Conservation (phyloP, 2,113 vertebrate genomes). For the Fulica atra region DNA sequence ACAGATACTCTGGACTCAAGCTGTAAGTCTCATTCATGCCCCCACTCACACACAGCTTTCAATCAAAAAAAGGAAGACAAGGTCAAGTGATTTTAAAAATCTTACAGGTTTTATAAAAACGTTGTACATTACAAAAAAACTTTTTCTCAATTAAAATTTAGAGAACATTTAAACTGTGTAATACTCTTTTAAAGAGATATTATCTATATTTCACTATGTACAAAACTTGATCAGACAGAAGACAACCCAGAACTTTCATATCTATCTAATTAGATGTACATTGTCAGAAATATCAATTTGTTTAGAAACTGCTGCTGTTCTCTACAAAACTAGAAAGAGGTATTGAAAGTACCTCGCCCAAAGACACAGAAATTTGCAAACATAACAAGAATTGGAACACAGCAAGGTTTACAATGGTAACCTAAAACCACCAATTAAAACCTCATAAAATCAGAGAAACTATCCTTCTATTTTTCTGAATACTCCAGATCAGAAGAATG, state of each 20-base stretch:
- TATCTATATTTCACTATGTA: not conserved
- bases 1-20: not conserved
- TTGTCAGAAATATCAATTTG: not conserved
- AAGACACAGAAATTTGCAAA: not conserved
- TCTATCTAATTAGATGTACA: not conserved
- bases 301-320: not conserved
- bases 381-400: not conserved
- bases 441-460: not conserved
- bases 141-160: conserved; percentile 19
- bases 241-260: not conserved
- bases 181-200: conserved; percentile 2
- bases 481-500: not conserved
- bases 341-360: not conserved
- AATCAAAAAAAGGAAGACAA: conserved; percentile 4
- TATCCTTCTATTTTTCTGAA: not conserved
- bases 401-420: not conserved
- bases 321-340: conserved; percentile 33
- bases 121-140: conserved; percentile 43
- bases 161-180: conserved; percentile 55
- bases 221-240: not conserved
- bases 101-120: conserved; percentile 69
- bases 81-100: conserved; percentile 3
- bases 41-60: rapidly evolving
- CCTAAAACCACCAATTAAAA: not conserved
- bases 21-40: not conserved